phyloP scores from a whole-genome alignment of 2,113 vertebrate species.

The Cinclus mexicanus region DNA sequence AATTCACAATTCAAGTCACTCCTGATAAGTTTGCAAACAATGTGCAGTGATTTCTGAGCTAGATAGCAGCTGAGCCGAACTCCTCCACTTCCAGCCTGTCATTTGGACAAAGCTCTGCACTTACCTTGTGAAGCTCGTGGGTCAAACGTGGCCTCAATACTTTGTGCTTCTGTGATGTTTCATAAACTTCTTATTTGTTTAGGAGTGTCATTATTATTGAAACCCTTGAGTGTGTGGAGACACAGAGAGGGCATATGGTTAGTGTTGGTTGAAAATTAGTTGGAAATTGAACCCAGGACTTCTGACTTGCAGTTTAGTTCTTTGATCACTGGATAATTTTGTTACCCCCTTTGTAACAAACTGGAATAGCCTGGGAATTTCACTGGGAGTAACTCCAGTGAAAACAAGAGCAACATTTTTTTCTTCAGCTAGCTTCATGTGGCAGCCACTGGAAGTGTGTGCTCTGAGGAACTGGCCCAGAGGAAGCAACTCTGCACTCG shows the following conservation, averaged over 20 bases:
- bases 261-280: not conserved
- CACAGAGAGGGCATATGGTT: not conserved
- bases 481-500: not conserved
- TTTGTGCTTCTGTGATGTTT: not conserved
- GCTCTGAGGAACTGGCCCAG: not conserved
- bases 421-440: not conserved
- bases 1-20: constrained; percentile 51
- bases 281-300: constrained; percentile 18
- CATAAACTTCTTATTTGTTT: not conserved
- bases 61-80: not conserved
- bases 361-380: not conserved
- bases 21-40: constrained; percentile 59
- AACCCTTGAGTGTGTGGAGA: not conserved
- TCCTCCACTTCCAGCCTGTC: not conserved
- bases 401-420: not conserved
- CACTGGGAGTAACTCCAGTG: constrained; percentile 5
- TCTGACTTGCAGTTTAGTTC: constrained; percentile 16
- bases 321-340: not conserved
- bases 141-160: not conserved
- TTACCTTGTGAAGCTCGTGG: not conserved
- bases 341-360: not conserved
- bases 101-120: not conserved
- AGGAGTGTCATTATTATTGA: not conserved
- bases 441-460: not conserved
- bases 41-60: constrained; percentile 18